Evolutionary conservation across 64 coral and sea anemone species (phyloP).

Genomic region (Porites lutea): DNA sequence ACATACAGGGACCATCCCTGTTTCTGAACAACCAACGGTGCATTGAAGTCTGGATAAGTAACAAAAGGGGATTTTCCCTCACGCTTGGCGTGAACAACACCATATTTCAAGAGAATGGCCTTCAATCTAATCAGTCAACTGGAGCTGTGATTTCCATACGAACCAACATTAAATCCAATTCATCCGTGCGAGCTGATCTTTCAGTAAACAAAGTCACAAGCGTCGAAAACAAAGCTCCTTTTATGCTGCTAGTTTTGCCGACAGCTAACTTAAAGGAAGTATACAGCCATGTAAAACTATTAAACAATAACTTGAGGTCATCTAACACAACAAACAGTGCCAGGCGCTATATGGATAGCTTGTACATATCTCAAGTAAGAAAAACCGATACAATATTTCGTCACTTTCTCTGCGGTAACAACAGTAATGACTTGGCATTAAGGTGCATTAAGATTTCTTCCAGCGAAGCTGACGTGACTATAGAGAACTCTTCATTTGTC

Average conservation of each 20-base stretch:
- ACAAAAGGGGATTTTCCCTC: not conserved
- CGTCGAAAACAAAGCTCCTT: not conserved
- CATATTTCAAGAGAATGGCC: conserved; percentile 16
- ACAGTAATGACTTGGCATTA: conserved; percentile 1
- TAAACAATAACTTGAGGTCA: not conserved
- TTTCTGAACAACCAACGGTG: conserved; percentile 22
- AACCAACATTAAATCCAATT: not conserved
- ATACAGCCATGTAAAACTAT: not conserved
- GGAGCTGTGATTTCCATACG: conserved; percentile 4
- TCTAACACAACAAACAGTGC: not conserved
- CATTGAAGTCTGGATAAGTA: not conserved
- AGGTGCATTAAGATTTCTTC: conserved; percentile 38
- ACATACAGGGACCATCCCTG: not conserved
- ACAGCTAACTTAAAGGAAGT: conserved; percentile 6
- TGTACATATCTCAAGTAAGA: conserved; percentile 9
- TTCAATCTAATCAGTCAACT: not conserved
- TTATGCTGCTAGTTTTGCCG: not conserved
- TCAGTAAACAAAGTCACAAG: not conserved
- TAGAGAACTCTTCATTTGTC: conserved; percentile 22
- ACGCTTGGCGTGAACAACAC: not conserved
- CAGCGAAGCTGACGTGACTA: not conserved
- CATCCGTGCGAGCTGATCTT: not conserved
- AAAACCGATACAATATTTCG: not conserved
- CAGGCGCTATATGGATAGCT: not conserved
- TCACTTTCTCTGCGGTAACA: conserved; percentile 9